phyloP scores from a whole-genome alignment of 2,113 vertebrate species.

The Gnathonemus echidnorhynchus region DNA sequence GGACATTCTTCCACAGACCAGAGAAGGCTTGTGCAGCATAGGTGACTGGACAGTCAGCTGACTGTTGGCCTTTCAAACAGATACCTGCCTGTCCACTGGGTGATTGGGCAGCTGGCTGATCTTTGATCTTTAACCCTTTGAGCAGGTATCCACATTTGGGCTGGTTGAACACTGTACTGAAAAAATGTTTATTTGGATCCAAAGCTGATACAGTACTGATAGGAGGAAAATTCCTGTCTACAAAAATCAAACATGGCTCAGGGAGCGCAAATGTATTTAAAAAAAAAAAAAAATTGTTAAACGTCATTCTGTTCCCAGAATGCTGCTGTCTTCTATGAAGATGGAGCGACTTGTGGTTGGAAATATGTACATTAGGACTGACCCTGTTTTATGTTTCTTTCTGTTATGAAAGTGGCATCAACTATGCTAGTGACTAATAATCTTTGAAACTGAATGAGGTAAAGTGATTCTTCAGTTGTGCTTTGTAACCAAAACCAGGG shows the following conservation, averaged over 20 bases:
- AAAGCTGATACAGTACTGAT: background rate
- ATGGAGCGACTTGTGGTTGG: background rate
- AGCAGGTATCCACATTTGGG: background rate
- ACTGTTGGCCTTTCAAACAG: background rate
- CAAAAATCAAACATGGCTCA: background rate
- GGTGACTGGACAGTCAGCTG: background rate
- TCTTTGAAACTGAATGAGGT: background rate
- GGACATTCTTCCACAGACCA: background rate
- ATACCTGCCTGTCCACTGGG: background rate
- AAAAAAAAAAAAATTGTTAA: background rate
- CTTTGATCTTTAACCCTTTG: background rate
- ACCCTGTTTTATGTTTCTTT: background rate
- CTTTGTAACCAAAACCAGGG: background rate
- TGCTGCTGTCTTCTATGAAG: background rate
- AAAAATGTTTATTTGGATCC: background rate
- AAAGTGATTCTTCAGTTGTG: background rate
- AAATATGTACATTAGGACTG: background rate
- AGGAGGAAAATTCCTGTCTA: background rate
- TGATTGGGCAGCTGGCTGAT: background rate
- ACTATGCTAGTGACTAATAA: background rate
- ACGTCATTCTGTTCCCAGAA: background rate
- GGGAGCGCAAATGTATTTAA: background rate
- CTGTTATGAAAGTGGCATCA: background rate
- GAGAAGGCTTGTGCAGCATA: background rate
- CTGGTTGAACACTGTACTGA: background rate